Conservation (phyloP, 2,888 invertebrate species). For the Gortyna flavago region DNA sequence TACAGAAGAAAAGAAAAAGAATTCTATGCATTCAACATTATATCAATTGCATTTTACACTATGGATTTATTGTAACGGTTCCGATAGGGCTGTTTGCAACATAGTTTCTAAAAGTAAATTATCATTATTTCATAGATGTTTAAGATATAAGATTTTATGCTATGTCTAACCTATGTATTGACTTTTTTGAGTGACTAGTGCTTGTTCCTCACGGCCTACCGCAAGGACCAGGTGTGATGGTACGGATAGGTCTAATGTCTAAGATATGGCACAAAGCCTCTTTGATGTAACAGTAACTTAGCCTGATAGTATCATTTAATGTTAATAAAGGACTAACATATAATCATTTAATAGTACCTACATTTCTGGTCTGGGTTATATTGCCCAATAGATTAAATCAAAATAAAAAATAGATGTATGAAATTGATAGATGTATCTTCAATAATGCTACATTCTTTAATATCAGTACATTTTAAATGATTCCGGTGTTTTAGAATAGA, state of each 20-base stretch:
- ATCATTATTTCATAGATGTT: constrained; percentile 29
- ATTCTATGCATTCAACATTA: not conserved
- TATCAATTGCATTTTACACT: not conserved
- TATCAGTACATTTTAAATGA: constrained; percentile 1
- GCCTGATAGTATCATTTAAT: constrained; percentile 44
- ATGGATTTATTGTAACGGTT: not conserved
- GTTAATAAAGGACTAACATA: constrained; percentile 36
- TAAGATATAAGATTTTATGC: constrained; percentile 27
- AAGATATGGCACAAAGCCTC: constrained; percentile 29
- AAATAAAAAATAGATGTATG: not conserved
- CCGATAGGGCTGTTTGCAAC: not conserved
- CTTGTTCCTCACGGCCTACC: constrained; percentile 8
- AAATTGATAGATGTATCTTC: constrained; percentile 11
- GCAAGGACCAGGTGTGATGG: constrained; percentile 11
- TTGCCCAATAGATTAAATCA: constrained; percentile 14
- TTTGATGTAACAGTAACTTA: constrained; percentile 41
- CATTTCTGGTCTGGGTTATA: constrained; percentile 23
- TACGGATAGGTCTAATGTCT: constrained; percentile 1
- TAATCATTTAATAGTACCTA: constrained; percentile 22
- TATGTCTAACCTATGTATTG: constrained; percentile 18
- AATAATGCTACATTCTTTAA: constrained; percentile 5
- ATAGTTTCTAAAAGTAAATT: constrained; percentile 7
- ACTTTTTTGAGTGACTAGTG: constrained; percentile 18
- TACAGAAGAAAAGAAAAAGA: not conserved
- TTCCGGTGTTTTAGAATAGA: not conserved